These are phyloP conservation scores for Rhincodon typus DNA, from an alignment of 2,797 vertebrate genomes.

Conservation along the genomic window DNA sequence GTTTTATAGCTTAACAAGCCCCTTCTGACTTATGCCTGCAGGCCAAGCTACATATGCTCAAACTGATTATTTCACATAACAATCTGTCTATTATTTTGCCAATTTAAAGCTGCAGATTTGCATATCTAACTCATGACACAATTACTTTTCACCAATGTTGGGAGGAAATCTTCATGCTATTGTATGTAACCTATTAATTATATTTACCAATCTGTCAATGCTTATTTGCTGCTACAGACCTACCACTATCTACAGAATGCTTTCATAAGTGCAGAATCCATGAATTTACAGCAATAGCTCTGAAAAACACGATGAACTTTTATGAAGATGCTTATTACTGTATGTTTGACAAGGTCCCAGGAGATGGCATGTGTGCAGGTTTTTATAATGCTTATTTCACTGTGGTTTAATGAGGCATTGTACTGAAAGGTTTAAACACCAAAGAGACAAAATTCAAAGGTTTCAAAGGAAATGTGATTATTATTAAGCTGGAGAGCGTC, in stretches of 20 bases:
- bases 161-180: no score
- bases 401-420: not conserved
- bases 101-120: not conserved
- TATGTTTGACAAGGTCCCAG: not conserved
- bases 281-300: not conserved
- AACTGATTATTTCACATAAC: not conserved
- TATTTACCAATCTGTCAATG: not conserved
- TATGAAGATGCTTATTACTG: not conserved
- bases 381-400: not conserved
- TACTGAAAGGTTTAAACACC: not conserved
- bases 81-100: not conserved
- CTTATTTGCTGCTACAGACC: not conserved
- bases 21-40: not conserved
- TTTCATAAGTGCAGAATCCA: not conserved
- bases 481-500: no score
- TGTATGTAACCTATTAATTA: not conserved
- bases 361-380: not conserved
- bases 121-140: not conserved
- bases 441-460: not conserved
- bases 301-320: not conserved
- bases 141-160: not conserved
- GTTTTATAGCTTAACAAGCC: conserved; percentile 10
- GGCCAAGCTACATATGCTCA: conserved; percentile 13
- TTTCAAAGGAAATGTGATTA: not conserved
- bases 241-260: not conserved